These are phyloP conservation scores for Haemorhous mexicanus DNA, from an alignment of 2,113 vertebrate species.

Conservation along the genomic window DNA sequence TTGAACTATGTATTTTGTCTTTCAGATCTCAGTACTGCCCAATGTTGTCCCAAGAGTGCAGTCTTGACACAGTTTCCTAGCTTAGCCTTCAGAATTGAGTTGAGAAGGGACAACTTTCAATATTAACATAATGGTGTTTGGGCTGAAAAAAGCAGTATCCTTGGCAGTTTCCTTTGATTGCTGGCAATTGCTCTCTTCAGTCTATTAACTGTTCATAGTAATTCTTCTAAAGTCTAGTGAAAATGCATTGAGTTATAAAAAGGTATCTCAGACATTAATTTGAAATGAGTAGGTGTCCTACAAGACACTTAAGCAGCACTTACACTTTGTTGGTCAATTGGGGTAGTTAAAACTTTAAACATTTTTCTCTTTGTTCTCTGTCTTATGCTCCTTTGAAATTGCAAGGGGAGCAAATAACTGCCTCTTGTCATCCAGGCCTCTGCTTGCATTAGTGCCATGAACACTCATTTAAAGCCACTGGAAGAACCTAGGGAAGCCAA, in stretches of 20 bases:
- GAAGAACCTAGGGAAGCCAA: neutral
- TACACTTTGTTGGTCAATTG: neutral
- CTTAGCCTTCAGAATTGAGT: neutral
- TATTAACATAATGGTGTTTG: neutral
- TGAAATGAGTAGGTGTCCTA: neutral
- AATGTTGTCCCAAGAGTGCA: neutral
- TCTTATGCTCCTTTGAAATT: neutral
- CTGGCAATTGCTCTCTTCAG: neutral
- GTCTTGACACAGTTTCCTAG: neutral
- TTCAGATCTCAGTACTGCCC: neutral
- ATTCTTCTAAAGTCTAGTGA: neutral
- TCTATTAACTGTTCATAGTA: neutral
- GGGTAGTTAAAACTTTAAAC: neutral
- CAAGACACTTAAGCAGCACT: neutral
- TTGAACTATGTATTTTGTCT: neutral
- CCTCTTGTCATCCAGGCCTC: neutral
- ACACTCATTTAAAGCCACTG: fast-evolving
- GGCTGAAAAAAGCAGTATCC: neutral
- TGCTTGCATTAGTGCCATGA: neutral
- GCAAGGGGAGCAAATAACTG: neutral
- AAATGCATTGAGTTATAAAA: neutral
- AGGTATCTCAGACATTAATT: neutral
- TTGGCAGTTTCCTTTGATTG: neutral
- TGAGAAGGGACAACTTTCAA: neutral
- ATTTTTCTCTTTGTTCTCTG: neutral